phyloP scores from a whole-genome alignment of 1,140 invertebrate species.

The Acromyrmex charruanus region DNA sequence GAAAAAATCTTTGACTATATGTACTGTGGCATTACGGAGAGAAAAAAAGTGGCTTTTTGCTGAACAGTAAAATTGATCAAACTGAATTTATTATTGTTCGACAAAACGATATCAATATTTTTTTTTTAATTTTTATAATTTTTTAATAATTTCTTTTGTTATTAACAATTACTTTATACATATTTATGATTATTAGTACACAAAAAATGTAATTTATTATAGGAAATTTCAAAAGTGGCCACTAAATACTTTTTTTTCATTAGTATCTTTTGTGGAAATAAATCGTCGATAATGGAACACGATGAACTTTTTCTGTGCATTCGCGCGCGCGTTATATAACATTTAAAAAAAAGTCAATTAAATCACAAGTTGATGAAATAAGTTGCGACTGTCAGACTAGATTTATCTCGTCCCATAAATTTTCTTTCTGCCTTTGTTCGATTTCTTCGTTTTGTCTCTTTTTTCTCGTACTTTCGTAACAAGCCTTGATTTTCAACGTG shows the following conservation, averaged over 20 bases:
- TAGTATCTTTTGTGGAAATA: slow-evolving; percentile 1
- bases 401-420: not conserved
- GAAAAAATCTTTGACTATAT: too few relatives aligned
- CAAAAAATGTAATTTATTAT: not conserved
- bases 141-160: not conserved
- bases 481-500: slow-evolving; percentile 2
- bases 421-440: slow-evolving; percentile 2
- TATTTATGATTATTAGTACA: not conserved
- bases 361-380: slow-evolving; percentile 33
- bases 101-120: not conserved
- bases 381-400: slow-evolving; percentile 37
- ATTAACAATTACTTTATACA: not conserved
- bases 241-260: not conserved
- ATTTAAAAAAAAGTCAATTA: slow-evolving; percentile 41
- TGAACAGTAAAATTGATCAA: not conserved
- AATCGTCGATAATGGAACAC: slow-evolving; percentile 3
- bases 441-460: not conserved
- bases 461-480: not conserved
- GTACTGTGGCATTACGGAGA: too few relatives aligned
- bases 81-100: not conserved
- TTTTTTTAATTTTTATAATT: not conserved
- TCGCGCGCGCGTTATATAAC: slow-evolving; percentile 6
- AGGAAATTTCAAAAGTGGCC: not conserved
- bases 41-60: too few relatives aligned
- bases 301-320: slow-evolving; percentile 27